Percentiles rank a stretch among this genome's conserved stretches.
phyloP scores from a whole-genome alignment of 2,797 vertebrate species.

The Chelmon rostratus region DNA sequence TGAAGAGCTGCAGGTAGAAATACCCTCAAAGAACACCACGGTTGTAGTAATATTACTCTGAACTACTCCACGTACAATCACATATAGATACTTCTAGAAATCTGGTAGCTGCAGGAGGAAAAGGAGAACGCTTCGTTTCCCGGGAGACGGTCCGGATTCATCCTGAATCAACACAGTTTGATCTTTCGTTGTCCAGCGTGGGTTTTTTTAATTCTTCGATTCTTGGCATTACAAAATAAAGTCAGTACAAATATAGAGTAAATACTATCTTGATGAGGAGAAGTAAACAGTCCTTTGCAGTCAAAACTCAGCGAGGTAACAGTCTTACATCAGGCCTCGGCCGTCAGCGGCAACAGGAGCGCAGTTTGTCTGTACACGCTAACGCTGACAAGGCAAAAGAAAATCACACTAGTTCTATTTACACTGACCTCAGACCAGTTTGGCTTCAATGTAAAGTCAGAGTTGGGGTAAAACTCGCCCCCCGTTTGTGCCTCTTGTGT shows the following conservation, averaged over 20 bases:
- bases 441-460: slow-evolving; percentile 53
- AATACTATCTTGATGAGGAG: slow-evolving; percentile 75
- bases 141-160: slow-evolving; percentile 59
- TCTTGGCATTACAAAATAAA: slow-evolving; percentile 77
- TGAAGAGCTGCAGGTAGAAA: slow-evolving; percentile 75
- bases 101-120: slow-evolving; percentile 58
- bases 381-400: slow-evolving; percentile 60
- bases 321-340: slow-evolving; percentile 81
- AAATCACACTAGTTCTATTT: slow-evolving; percentile 36
- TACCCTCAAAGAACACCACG: slow-evolving; percentile 75
- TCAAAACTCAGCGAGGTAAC: slow-evolving; percentile 82
- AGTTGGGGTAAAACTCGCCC: slow-evolving; percentile 28
- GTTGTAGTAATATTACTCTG: slow-evolving; percentile 70
- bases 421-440: slow-evolving; percentile 60
- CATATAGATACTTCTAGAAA: slow-evolving; percentile 68
- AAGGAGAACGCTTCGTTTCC: slow-evolving; percentile 47
- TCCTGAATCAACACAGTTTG: slow-evolving; percentile 60
- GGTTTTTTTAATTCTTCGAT: slow-evolving; percentile 47
- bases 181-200: slow-evolving; percentile 37
- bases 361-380: slow-evolving; percentile 61
- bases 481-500: slow-evolving; percentile 41
- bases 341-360: slow-evolving; percentile 58
- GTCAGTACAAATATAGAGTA: slow-evolving; percentile 82
- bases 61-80: slow-evolving; percentile 72
- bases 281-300: slow-evolving; percentile 79